phyloP scores from a whole-genome alignment of 2,888 invertebrate species.

The Agonum fuliginosum region DNA sequence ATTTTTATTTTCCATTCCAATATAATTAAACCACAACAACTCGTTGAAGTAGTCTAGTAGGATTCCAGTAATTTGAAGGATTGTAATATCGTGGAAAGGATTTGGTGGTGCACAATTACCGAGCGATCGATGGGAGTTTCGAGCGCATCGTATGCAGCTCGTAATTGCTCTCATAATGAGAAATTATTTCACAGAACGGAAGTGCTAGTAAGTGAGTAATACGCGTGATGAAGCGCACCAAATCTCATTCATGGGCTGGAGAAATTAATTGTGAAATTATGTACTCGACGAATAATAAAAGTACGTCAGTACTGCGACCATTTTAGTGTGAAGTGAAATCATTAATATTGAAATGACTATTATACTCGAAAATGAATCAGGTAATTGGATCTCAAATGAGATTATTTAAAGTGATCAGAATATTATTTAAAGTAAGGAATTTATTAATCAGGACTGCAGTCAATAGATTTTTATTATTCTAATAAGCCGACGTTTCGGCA shows the following conservation, averaged over 20 bases:
- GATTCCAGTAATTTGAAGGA: background rate
- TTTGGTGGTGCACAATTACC: constrained; percentile 27
- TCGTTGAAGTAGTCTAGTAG: background rate
- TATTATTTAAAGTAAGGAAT: too few species aligned
- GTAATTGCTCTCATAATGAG: constrained; percentile 30
- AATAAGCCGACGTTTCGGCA: too few species aligned
- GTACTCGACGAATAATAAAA: background rate
- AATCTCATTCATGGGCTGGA: background rate
- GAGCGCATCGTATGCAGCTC: constrained; percentile 8
- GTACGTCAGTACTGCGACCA: background rate
- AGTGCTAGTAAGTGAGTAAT: background rate
- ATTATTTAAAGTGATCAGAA: too few species aligned
- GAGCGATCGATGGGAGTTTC: constrained; percentile 14
- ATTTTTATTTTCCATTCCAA: background rate
- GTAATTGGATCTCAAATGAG: too few species aligned
- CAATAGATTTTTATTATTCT: too few species aligned
- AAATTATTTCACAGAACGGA: constrained; percentile 8
- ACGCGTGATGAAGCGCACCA: background rate
- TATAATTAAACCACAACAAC: background rate
- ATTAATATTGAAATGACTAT: too few species aligned
- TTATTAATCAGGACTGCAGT: too few species aligned
- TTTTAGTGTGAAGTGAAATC: too few species aligned
- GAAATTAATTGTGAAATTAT: background rate
- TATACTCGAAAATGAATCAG: too few species aligned
- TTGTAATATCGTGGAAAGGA: background rate